Percentiles rank a stretch among this genome's conserved stretches.
Conservation (phyloP, 2,797 vertebrate species). For the Danio jaintianensis region DNA sequence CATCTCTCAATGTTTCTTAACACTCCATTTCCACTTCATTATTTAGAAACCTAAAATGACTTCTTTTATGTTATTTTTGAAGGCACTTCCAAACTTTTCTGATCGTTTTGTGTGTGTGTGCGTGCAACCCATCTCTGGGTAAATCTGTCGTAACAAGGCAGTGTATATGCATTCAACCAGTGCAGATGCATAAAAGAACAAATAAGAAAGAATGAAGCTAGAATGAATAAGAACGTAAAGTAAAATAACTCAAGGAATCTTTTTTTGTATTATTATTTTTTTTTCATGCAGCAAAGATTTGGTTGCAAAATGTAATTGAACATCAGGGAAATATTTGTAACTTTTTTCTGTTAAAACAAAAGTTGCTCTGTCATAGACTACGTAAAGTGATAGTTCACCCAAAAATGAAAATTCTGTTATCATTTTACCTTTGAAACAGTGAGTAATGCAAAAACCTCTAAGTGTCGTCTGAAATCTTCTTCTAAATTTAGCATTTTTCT, state of each 20-base stretch:
- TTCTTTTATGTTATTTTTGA: slow-evolving; percentile 2
- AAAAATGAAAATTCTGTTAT: no score
- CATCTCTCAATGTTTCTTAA: slow-evolving; percentile 16
- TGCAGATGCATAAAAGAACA: not conserved
- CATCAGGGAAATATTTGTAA: not conserved
- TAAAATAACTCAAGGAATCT: not conserved
- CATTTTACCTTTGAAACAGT: no score
- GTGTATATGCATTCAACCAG: not conserved
- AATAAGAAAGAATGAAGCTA: not conserved
- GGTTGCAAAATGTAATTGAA: not conserved
- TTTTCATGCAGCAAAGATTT: no score
- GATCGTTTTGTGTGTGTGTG: not conserved
- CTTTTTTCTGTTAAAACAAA: not conserved
- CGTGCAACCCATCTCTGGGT: not conserved
- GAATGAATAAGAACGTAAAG: not conserved
- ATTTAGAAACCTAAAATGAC: slow-evolving; percentile 13
- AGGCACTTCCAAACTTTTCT: slow-evolving; percentile 5
- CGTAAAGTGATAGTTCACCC: no score
- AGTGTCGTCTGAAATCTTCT: no score
- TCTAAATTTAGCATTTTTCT: no score
- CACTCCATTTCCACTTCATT: not conserved
- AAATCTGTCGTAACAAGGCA: not conserved
- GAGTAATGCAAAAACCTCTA: no score
- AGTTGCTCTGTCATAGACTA: not conserved
- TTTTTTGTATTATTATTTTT: no score